phyloP scores from a whole-genome alignment of 2,113 vertebrate genomes.

The Embiotoca jacksoni region DNA sequence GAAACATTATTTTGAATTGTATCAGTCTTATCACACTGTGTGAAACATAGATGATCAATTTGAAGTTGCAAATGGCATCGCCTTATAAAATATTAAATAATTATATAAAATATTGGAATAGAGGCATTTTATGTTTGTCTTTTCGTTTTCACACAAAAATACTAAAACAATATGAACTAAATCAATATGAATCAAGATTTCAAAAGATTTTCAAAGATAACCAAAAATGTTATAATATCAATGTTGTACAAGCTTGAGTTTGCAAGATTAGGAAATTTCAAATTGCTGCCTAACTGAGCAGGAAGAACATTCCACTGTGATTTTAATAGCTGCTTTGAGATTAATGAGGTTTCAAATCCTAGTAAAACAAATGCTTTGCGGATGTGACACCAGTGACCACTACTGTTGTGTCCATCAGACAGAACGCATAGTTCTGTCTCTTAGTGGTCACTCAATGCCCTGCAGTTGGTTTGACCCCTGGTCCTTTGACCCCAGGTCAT shows the following conservation, averaged over 20 bases:
- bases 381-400: slow-evolving; percentile 18
- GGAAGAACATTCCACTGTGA: too few relatives aligned
- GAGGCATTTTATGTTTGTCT: neutral
- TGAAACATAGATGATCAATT: neutral
- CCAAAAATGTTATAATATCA: too few relatives aligned
- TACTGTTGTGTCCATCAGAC: slow-evolving; percentile 28
- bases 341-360: neutral
- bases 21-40: neutral
- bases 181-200: too few relatives aligned
- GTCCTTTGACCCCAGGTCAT: slow-evolving; percentile 42
- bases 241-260: too few relatives aligned
- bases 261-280: too few relatives aligned
- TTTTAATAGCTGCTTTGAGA: neutral
- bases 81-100: neutral
- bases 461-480: slow-evolving; percentile 56
- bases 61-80: neutral
- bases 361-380: slow-evolving; percentile 22
- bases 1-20: too few relatives aligned
- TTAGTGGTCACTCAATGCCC: slow-evolving; percentile 29
- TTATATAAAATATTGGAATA: neutral
- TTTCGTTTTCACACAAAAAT: neutral
- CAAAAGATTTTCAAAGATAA: too few relatives aligned
- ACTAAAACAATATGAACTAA: too few relatives aligned
- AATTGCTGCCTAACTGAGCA: too few relatives aligned
- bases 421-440: slow-evolving; percentile 11